A percentile compares a stretch with the other conserved stretches of the same genome.
Evolutionary conservation across 2,797 vertebrate genomes (phyloP).

Genomic region (Echeneis naucrates): DNA sequence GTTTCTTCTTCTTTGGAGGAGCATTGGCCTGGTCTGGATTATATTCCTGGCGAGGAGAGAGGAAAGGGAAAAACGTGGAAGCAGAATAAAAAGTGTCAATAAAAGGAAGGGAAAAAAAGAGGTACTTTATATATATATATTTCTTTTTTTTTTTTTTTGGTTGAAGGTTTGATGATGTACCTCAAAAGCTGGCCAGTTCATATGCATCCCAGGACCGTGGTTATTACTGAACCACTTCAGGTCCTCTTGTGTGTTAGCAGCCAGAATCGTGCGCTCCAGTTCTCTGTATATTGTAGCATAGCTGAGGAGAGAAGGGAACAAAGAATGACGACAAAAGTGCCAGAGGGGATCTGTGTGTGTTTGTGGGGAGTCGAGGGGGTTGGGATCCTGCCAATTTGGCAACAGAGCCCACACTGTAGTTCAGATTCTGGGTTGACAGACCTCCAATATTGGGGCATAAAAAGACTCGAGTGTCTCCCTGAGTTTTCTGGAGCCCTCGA

Average conservation of each 20-base stretch:
- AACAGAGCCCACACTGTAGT: constrained; percentile 31
- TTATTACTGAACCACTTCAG: constrained; percentile 96
- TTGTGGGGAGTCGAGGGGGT: not conserved
- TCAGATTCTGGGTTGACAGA: constrained; percentile 45
- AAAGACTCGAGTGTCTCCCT: constrained; percentile 28
- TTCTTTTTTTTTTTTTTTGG: not conserved
- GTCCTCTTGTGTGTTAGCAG: constrained; percentile 93
- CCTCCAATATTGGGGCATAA: constrained; percentile 40
- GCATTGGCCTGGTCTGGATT: constrained; percentile 93
- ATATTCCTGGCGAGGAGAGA: constrained; percentile 88
- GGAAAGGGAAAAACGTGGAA: not conserved
- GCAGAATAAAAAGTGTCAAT: not conserved
- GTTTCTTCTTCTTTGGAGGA: constrained; percentile 92
- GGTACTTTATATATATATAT: no score
- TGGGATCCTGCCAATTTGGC: constrained; percentile 57
- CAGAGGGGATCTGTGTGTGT: constrained; percentile 33
- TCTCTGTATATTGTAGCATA: constrained; percentile 94
- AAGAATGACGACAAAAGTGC: constrained; percentile 47
- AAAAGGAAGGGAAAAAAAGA: not conserved
- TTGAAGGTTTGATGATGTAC: constrained; percentile 64
- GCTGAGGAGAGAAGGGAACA: constrained; percentile 79
- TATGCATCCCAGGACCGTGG: constrained; percentile 95
- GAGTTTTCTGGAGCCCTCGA: constrained; percentile 30
- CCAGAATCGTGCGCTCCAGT: constrained; percentile 91
- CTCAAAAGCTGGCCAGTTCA: constrained; percentile 99